Evolutionary conservation across 2,888 invertebrate species (phyloP).

Genomic region (Phoronis australis): DNA sequence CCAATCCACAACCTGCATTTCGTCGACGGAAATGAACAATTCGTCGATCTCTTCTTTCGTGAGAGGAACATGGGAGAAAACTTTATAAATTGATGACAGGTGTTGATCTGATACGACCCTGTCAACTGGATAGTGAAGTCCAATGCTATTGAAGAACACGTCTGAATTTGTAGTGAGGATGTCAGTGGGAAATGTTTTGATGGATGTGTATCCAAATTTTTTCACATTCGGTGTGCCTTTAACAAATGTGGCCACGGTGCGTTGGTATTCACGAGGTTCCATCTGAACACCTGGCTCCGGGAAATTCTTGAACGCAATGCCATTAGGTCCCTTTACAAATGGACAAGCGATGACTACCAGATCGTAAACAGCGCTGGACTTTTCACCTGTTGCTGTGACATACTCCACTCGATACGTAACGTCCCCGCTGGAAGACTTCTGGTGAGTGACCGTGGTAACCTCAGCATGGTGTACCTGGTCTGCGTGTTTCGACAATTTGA

Average conservation of each 20-base stretch:
- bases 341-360: slow-evolving; percentile 61
- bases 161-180: slow-evolving; percentile 56
- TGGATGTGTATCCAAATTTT: slow-evolving; percentile 51
- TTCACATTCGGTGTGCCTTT: slow-evolving; percentile 56
- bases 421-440: too few species aligned
- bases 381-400: too few species aligned
- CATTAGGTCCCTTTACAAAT: slow-evolving; percentile 42
- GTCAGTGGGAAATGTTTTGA: slow-evolving; percentile 40
- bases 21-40: slow-evolving; percentile 53
- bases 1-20: slow-evolving; percentile 35
- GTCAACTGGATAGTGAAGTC: slow-evolving; percentile 40
- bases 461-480: too few species aligned
- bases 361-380: slow-evolving; percentile 54
- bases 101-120: slow-evolving; percentile 16
- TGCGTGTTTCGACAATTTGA: too few species aligned
- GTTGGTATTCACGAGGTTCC: slow-evolving; percentile 13
- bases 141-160: slow-evolving; percentile 56
- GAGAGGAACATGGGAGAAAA: slow-evolving; percentile 58
- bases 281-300: slow-evolving; percentile 24
- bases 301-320: slow-evolving; percentile 56
- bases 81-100: slow-evolving; percentile 56
- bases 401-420: too few species aligned
- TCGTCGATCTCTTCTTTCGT: slow-evolving; percentile 51
- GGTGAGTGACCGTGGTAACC: slow-evolving; percentile 37
- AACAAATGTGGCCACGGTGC: slow-evolving; percentile 59